Base-by-base conservation (phyloP, 2,888 invertebrate genomes). In the Drosophila yooni region DNA sequence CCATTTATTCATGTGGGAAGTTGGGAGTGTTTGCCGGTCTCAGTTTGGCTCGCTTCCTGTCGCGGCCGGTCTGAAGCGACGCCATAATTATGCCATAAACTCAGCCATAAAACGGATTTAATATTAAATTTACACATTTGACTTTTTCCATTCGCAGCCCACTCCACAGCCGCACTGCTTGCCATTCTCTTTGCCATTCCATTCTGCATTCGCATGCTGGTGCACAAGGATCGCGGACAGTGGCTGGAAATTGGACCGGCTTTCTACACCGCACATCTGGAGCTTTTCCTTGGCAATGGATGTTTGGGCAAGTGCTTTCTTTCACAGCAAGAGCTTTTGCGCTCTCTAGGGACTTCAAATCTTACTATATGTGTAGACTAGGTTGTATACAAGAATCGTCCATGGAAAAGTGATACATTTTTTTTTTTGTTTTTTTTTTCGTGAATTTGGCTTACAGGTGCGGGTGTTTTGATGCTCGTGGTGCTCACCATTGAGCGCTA, bases 381-480 rank as follows among this genome's bases (percentile, higher is more conserved):
- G 5, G n/a, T 21, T 43, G n/a, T 13, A 8, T 7, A 8, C 25
- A 25, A 8, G 15, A 48, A 48, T 48, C 48, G 1, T 27, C 48
- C 8, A 15, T 27, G 2, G 25, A 48, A 48, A 48, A 27, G 2
- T 0, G 10, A n/a, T 21, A 15, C 2, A 21, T 54, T 15, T 21
- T 18, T 21, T 25, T 1, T 1, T 53, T 3, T 18, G 3, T 15
- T 25, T 7, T 8, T 7, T 15, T 46, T 25, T 8, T 46, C 7
- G 21, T 15, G 1, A 5, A 27, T 7, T 46, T 25, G 38, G 15
- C 6, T 46, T 40, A 0, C 40, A 94, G 95, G 96, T 43, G 95
- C 96, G n/a, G 96, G 96, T 63, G 96, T 96, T 3, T 95, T 96
- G 94, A 95, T 96, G 95, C 94, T 96, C 18, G 93, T 96, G 60